phyloP scores from a whole-genome alignment of 2,113 vertebrate genomes.

The Oreochromis tanganicae region DNA sequence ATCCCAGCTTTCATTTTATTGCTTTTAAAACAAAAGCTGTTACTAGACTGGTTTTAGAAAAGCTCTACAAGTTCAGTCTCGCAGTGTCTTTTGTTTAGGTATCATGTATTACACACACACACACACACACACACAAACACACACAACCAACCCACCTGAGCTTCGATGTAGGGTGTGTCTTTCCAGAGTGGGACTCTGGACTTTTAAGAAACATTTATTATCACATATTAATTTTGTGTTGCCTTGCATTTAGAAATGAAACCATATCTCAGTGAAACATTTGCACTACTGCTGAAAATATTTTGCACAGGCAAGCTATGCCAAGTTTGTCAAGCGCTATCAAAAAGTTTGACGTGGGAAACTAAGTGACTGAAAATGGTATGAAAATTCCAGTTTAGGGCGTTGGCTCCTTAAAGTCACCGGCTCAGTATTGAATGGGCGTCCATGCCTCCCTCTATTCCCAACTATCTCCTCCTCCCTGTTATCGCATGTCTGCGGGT shows the following conservation, averaged over 20 bases:
- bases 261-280: neutral
- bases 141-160: neutral
- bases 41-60: neutral
- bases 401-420: slow-evolving; percentile 1
- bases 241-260: neutral
- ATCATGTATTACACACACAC: neutral
- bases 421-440: neutral
- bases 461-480: neutral
- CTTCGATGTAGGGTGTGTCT: neutral
- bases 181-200: neutral
- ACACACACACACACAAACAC: neutral
- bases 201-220: neutral
- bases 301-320: neutral
- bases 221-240: neutral
- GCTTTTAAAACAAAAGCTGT: neutral
- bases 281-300: neutral
- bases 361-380: neutral
- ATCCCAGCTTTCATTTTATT: neutral
- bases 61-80: slow-evolving; percentile 20
- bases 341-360: neutral
- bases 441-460: neutral
- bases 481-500: neutral
- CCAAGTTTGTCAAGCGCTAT: neutral
- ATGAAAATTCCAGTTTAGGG: slow-evolving; percentile 27
- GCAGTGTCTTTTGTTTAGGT: neutral